Base-by-base conservation (phyloP, 2,113 vertebrate species). In the Eira barbara region DNA sequence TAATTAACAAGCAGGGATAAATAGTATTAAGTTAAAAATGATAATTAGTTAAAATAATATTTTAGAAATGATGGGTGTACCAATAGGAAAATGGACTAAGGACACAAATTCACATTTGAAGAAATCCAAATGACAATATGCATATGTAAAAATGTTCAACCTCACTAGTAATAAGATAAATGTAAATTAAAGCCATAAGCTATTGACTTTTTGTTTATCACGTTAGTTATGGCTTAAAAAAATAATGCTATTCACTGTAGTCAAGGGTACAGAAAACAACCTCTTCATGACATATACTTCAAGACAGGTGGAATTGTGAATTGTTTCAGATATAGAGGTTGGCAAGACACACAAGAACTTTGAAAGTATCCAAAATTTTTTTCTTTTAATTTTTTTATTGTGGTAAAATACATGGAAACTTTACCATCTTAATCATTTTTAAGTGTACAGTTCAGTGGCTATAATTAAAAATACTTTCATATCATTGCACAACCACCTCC, bases 1-100 rank as follows among this genome's bases (percentile, higher is more conserved):
- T 55, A 42, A 94, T 93, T 92, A 85, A 95, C 97, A 98, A 86
- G 57, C 63, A 95, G 89, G 97, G 63, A 90, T 91, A 88, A 94
- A 92, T 80, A 95, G 18, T 42, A 89, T 55, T 76, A 91, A 81
- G 52, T 95, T 82, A 74, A 94, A 97, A 94, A 69, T 27, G n/a
- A 36, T 27, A 74, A 95, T 61, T 94, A 45, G 71, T 92, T 95
- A 61, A 90, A 85, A 42, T 89, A 82, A 42, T 82, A 96, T 79
- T 89, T 94, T 96, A 86, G 71, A 89, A 93, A 87, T 57, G 39
- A 78, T 74, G 55, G 91, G 20, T 71, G 23, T 36, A 67, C 17
- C 59, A 94, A 49, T 84, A 94, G 23, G 80, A 85, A 95, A 94
- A 81, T 80, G 76, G 45, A 45, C 80, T 67, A 93, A 91, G n/a